Evolutionary conservation across 2,888 invertebrate species (phyloP), one percentile per base, ranked within the genome.

Genomic region (Cyrtodaria siliqua): DNA sequence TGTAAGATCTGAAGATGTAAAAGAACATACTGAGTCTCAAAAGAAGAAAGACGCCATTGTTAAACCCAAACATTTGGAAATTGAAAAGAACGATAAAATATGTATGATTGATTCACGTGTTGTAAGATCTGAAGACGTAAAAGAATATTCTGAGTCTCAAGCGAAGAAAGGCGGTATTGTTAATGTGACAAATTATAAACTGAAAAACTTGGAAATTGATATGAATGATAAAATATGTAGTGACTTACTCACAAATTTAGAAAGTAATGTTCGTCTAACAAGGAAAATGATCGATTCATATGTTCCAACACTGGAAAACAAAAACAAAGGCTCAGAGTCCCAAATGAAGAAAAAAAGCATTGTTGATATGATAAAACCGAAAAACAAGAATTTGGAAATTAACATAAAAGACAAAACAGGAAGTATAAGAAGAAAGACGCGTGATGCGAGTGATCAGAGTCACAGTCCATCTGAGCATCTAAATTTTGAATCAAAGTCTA

Each of bases 281-380:
- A 75, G 79, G 38, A 71, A 75, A 16, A 79, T 79, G 79, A 44
- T 75, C 4, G 59, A 56, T 33, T 47, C 42, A 12, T 18, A 24
- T 33, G 12, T n/a, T 42, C 14, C 20, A 26, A 18, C 26, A 29
- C 26, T 3, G 4, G 27, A 47, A 27, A 27, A 2, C 16, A n/a
- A 1, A 20, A 27, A 47, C 20, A 24, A 1, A 3, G 18, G 20
- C 2, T 12, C 24, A 27, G 16, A 18, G 23, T 9, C n/a, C 14
- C 26, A 20, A 29, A 23, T 38, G 2, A 8, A 50, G 50, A 23
- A 26, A 16, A 24, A 18, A 50, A 52, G 23, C 23, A 16, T 33
- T 2, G 2, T 40, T 9, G 18, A 42, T 18, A 57, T 12, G 23
- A 12, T 24, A 14, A 23, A 40, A 42, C 24, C 33, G 40, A 42